phyloP scores from a whole-genome alignment of 2,797 vertebrate species.

The Xenops minutus region DNA sequence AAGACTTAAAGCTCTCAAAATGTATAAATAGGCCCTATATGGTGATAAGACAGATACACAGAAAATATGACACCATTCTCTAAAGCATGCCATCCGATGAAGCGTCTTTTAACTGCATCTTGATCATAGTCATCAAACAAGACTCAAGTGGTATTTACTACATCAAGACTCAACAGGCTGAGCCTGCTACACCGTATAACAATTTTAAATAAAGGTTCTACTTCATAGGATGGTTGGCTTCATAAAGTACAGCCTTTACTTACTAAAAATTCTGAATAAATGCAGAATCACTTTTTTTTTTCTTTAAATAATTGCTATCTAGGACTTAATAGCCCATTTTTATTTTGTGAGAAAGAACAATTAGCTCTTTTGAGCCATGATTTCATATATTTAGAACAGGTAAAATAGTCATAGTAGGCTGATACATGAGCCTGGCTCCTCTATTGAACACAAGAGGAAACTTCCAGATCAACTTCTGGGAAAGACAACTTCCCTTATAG shows the following conservation, averaged over 20 bases:
- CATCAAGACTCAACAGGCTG: slow-evolving; percentile 49
- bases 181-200: not conserved
- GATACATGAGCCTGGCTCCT: not conserved
- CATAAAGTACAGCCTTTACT: not conserved
- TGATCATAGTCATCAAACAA: slow-evolving; percentile 19
- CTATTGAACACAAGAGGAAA: not conserved
- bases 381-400: not conserved
- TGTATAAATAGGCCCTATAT: not conserved
- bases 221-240: not conserved
- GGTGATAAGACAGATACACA: not conserved
- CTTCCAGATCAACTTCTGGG: not conserved
- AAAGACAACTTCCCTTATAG: not conserved
- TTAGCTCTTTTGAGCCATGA: not conserved
- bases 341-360: not conserved
- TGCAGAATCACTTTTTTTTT: not conserved
- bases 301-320: not conserved
- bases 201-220: not conserved
- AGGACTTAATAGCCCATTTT: not conserved
- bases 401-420: not conserved
- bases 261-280: not conserved
- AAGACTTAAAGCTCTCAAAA: not conserved
- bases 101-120: slow-evolving; percentile 29
- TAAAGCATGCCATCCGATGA: not conserved
- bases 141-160: slow-evolving; percentile 40
- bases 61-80: slow-evolving; percentile 27